Percentiles rank a stretch among this genome's conserved stretches.
Conservation (phyloP, 2,888 invertebrate genomes). For the Athalia cordata region DNA sequence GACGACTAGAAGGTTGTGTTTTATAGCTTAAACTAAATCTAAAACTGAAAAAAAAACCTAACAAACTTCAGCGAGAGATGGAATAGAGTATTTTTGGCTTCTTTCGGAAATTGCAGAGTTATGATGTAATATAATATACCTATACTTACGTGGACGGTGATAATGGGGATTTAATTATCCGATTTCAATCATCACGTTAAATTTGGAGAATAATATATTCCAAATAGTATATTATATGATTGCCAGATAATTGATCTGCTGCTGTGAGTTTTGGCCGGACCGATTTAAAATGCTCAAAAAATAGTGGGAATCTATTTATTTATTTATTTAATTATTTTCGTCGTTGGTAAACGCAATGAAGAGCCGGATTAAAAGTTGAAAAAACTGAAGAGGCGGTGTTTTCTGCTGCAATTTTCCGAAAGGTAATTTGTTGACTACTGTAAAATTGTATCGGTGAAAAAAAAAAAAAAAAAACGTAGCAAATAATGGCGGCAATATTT, state of each 20-base stretch:
- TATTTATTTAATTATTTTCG: neutral
- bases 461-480: conserved; percentile 56
- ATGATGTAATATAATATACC: neutral
- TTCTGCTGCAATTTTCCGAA: conserved; percentile 50
- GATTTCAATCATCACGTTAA: too few species aligned
- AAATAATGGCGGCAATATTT: conserved; percentile 67
- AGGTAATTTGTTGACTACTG: conserved; percentile 60
- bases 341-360: neutral
- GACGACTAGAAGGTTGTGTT: conserved; percentile 76
- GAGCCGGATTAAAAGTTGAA: too few species aligned
- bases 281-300: conserved; percentile 19
- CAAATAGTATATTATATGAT: neutral
- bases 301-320: too few species aligned
- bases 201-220: neutral
- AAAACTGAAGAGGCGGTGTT: neutral
- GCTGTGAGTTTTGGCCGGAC: neutral
- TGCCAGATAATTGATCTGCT: neutral
- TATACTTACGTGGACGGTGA: too few species aligned
- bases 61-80: conserved; percentile 16
- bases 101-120: conserved; percentile 50
- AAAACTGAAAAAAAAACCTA: neutral
- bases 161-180: too few species aligned
- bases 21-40: neutral
- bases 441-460: conserved; percentile 52
- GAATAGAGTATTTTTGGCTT: conserved; percentile 38